Conservation (phyloP, 2,888 invertebrate species). For the Aleiodes alternator region DNA sequence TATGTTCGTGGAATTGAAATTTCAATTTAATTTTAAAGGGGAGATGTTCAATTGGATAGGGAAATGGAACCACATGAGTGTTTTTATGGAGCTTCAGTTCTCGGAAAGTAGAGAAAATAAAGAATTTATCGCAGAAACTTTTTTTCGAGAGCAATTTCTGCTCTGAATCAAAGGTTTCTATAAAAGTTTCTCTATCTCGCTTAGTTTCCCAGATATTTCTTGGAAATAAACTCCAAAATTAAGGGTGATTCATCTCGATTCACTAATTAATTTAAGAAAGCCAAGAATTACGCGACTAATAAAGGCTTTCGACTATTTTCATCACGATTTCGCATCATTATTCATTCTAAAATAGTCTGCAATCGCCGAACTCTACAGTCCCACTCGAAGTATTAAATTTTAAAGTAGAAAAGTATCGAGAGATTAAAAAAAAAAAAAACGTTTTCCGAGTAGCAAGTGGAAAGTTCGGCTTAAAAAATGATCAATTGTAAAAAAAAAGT, state of each 20-base stretch:
- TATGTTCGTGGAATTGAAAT: slow-evolving; percentile 15
- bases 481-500: slow-evolving; percentile 13
- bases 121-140: too few relatives aligned
- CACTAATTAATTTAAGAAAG: slow-evolving; percentile 50
- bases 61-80: too few relatives aligned
- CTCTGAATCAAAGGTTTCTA: too few relatives aligned
- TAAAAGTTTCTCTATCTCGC: not conserved
- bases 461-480: slow-evolving; percentile 60
- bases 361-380: slow-evolving; percentile 69
- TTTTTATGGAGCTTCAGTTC: too few relatives aligned
- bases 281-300: slow-evolving; percentile 49
- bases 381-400: slow-evolving; percentile 63
- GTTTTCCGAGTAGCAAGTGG: slow-evolving; percentile 64
- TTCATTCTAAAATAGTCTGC: slow-evolving; percentile 41
- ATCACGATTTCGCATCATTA: slow-evolving; percentile 14
- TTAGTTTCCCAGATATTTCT: too few relatives aligned
- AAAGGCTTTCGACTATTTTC: not conserved
- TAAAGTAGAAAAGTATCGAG: slow-evolving; percentile 45
- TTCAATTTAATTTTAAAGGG: not conserved
- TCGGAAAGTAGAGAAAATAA: too few relatives aligned
- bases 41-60: too few relatives aligned
- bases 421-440: slow-evolving; percentile 47
- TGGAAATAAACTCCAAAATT: too few relatives aligned
- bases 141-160: too few relatives aligned
- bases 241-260: not conserved